Conservation (phyloP, 2,888 invertebrate species). For the Panorpa germanica region DNA sequence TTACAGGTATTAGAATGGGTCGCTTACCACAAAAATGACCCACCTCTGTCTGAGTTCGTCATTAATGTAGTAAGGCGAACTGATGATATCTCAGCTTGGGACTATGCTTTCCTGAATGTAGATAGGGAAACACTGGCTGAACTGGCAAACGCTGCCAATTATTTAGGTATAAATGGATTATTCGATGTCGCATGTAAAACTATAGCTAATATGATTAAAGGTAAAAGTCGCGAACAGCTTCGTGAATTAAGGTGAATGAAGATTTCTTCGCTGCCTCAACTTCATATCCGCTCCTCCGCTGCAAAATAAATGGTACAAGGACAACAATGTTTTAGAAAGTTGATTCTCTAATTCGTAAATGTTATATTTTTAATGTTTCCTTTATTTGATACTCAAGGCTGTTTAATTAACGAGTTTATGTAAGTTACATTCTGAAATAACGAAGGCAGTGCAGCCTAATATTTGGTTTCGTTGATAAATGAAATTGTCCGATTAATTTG, state of each 20-base stretch:
- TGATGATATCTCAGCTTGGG: conserved; percentile 98
- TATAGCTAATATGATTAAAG: conserved; percentile 96
- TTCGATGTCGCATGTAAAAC: conserved; percentile 97
- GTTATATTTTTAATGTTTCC: no score
- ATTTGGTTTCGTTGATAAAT: no score
- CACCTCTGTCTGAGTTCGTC: conserved; percentile 89
- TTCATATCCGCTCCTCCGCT: conserved; percentile 95
- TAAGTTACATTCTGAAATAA: no score
- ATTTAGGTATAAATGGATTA: conserved; percentile 87
- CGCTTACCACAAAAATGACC: conserved; percentile 88
- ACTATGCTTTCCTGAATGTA: conserved; percentile 96
- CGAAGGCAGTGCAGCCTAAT: no score
- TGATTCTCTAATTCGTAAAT: no score
- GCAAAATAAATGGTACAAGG: conserved; percentile 90
- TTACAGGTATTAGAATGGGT: conserved; percentile 86
- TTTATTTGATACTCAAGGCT: no score
- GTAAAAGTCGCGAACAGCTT: conserved; percentile 94
- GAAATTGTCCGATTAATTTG: no score
- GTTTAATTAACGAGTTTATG: no score
- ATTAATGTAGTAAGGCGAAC: conserved; percentile 97
- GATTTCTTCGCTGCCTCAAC: conserved; percentile 93
- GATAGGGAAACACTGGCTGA: conserved; percentile 95
- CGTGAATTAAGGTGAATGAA: conserved; percentile 92
- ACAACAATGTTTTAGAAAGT: conserved; percentile 35
- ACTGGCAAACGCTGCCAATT: conserved; percentile 91